Evolutionary conservation across 2,888 invertebrate species (phyloP), one percentile per base, ranked within the genome.

Genomic region (Gerris lacustris): DNA sequence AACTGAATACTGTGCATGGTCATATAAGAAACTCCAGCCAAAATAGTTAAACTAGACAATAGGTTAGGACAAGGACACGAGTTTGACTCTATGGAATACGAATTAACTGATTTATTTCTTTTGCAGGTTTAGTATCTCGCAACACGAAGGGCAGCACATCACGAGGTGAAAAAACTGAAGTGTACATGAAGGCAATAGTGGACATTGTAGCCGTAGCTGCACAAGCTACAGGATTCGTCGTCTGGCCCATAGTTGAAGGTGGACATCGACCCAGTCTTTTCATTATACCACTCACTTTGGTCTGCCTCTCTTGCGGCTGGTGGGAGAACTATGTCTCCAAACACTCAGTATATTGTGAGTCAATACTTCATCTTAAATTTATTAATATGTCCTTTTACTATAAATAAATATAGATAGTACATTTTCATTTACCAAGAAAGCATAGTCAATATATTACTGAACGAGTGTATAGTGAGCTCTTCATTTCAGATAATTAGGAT

Each of bases 241-340:
- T 94, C 17, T 96, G 94, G 93, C 94, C 95, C n/a, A 81, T 92
- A 70, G 82, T 91, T 73, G 89, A 92, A 79, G 87, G 87, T 15
- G 76, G 79, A 74, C 87, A 87, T 73, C 73, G 75, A 11, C 87
- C 88, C 0, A 86, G 87, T 69, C 80, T 93, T 63, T 94, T 92
- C 92, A 83, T 94, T 66, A 91, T 97, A 76, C 95, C 96, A 0
- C 83, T 93, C 0, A 86, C 94, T 0, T 86, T 94, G 62, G 81
- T 94, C 70, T 86, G 95, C 77, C 90, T 94, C 74, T 97, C 97
- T 0, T 85, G 93, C 63, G 93, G 94, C 44, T 97, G 96, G 95
- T 98, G 98, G 98, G 97, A 98, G 81, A 98, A 98, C 81, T 98
- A 93, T 79, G 92, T 96, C 1, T 91, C 92, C 72, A 85, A 87